phyloP scores from a whole-genome alignment of 35 echinoderm and acorn worm genomes.

The Acanthaster planci region DNA sequence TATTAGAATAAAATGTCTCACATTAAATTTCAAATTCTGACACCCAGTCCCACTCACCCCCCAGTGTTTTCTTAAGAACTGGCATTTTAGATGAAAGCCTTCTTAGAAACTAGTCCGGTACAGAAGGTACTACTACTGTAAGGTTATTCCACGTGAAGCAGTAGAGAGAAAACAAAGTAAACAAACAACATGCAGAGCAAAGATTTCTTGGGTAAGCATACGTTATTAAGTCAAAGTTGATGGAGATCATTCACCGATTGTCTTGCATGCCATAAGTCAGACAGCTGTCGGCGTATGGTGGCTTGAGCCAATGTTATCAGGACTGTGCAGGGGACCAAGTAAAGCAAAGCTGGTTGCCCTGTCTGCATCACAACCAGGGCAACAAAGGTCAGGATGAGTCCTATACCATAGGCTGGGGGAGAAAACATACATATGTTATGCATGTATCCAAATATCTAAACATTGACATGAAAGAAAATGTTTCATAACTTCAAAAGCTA shows the following conservation, averaged over 20 bases:
- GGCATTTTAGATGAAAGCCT: too few species aligned
- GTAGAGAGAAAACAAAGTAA: background rate
- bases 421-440: background rate
- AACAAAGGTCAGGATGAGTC: conserved; percentile 71
- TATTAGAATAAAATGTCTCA: too few species aligned
- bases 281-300: conserved; percentile 51
- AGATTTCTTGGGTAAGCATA: background rate
- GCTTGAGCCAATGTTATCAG: conserved; percentile 53
- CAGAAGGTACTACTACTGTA: too few species aligned
- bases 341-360: conserved; percentile 93
- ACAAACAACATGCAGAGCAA: background rate
- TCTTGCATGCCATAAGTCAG: conserved; percentile 76
- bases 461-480: too few species aligned
- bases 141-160: background rate
- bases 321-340: conserved; percentile 90
- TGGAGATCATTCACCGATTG: conserved; percentile 60
- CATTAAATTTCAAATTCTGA: too few species aligned
- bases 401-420: conserved; percentile 74
- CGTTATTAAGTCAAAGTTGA: background rate
- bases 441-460: too few species aligned
- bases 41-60: too few species aligned
- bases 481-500: too few species aligned
- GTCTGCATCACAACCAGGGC: conserved; percentile 83
- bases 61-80: too few species aligned
- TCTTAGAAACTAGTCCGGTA: too few species aligned